phyloP scores from a whole-genome alignment of 2,888 invertebrate genomes.

The Clanis bilineata region DNA sequence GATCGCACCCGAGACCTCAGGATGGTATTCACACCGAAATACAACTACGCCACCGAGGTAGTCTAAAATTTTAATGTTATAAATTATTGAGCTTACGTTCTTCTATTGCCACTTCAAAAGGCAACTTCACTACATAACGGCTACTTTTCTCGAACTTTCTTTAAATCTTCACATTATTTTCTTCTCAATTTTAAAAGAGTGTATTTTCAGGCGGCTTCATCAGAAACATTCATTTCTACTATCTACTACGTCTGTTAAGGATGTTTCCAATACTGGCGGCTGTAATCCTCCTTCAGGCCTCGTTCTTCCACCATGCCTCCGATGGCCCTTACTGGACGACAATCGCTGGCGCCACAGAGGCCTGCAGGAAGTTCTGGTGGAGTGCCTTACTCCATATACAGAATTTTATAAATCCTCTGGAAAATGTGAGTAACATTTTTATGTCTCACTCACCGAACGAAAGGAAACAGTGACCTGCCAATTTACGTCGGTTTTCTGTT shows the following conservation, averaged over 20 bases:
- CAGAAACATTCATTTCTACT: conserved; percentile 46
- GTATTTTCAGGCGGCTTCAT: conserved; percentile 54
- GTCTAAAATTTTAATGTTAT: too few relatives aligned
- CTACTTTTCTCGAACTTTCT: too few relatives aligned
- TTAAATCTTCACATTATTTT: too few relatives aligned
- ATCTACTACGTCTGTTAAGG: conserved; percentile 48
- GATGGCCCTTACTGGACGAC: conserved; percentile 66
- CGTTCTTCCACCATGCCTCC: conserved; percentile 46
- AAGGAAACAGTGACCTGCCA: background rate
- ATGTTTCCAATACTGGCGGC: conserved; percentile 56
- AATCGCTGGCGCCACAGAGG: conserved; percentile 49
- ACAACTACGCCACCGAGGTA: too few relatives aligned
- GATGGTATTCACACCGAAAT: too few relatives aligned
- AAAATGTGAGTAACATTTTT: conserved; percentile 42
- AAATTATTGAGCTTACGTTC: too few relatives aligned
- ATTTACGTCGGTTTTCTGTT: too few relatives aligned
- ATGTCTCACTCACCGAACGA: background rate
- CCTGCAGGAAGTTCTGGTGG: conserved; percentile 77
- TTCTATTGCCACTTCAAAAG: too few relatives aligned
- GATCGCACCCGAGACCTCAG: too few relatives aligned
- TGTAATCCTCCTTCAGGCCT: conserved; percentile 48
- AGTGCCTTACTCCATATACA: conserved; percentile 70
- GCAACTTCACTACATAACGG: too few relatives aligned
- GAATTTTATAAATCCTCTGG: conserved; percentile 62
- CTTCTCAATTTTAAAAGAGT: too few relatives aligned